phyloP scores from a whole-genome alignment of 2,888 invertebrate genomes.

The Carterocephalus palaemon region DNA sequence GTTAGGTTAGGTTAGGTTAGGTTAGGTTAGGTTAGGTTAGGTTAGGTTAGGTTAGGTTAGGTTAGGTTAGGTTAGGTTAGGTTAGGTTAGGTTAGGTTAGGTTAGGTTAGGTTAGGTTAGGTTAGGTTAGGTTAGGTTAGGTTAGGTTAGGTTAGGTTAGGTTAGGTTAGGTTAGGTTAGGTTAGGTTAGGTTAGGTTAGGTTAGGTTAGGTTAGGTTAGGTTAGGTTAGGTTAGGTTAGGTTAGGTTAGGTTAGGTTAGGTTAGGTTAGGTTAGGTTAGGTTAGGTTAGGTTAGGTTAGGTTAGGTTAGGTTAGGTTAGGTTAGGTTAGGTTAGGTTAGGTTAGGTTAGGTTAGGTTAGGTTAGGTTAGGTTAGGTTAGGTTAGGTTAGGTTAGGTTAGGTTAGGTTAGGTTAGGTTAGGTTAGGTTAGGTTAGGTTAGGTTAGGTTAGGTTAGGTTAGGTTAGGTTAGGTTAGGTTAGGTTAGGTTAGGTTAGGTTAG shows the following conservation, averaged over 20 bases:
- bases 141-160: background rate
- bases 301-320: background rate
- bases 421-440: background rate
- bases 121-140: conserved; percentile 3
- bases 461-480: background rate
- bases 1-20: background rate
- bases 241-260: background rate
- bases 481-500: background rate
- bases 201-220: background rate
- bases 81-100: conserved; percentile 19
- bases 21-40: background rate
- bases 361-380: background rate
- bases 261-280: background rate
- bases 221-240: background rate
- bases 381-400: background rate
- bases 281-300: background rate
- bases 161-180: background rate
- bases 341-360: background rate
- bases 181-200: background rate
- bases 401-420: background rate
- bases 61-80: conserved; percentile 23
- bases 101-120: conserved; percentile 13
- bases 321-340: background rate
- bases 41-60: background rate
- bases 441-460: background rate